Conservation (phyloP, 1,140 invertebrate genomes). For the Euwallacea fornicatus region DNA sequence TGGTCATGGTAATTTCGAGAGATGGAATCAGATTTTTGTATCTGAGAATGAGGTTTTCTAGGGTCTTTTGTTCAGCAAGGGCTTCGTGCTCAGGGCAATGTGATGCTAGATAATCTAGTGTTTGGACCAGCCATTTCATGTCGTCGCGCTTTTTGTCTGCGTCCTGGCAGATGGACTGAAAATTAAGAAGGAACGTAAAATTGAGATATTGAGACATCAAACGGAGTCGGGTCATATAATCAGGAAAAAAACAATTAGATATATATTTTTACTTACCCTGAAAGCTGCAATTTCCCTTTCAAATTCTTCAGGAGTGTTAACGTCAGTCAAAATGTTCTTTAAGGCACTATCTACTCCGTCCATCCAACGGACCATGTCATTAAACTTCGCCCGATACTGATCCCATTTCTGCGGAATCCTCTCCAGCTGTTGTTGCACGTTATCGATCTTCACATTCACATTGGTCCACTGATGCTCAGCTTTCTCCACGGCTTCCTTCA, state of each 20-base stretch:
- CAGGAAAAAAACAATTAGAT: too few species aligned
- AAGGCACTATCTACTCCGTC: conserved; percentile 81
- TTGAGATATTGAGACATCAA: too few species aligned
- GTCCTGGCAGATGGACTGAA: conserved; percentile 82
- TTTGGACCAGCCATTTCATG: conserved; percentile 93
- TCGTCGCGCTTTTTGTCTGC: conserved; percentile 87
- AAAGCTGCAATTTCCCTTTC: conserved; percentile 85
- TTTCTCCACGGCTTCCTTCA: conserved; percentile 67
- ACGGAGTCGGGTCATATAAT: too few species aligned
- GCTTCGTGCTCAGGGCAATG: conserved; percentile 81
- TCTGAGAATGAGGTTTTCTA: conserved; percentile 80
- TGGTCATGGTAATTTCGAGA: conserved; percentile 89
- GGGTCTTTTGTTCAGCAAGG: conserved; percentile 72
- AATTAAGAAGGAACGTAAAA: conserved; percentile 25
- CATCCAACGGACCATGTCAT: conserved; percentile 89
- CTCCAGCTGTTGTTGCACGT: conserved; percentile 74
- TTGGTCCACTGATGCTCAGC: conserved; percentile 75
- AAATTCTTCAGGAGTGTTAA: conserved; percentile 84
- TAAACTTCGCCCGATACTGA: conserved; percentile 79
- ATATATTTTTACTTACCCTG: conserved; percentile 66
- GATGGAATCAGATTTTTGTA: conserved; percentile 90
- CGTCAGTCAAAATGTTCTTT: conserved; percentile 79
- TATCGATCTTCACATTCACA: conserved; percentile 69
- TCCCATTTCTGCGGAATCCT: conserved; percentile 90
- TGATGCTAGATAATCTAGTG: conserved; percentile 79